These are phyloP conservation scores for Coptotermes formosanus DNA, from an alignment of 1,140 invertebrate genomes.

Conservation along the genomic window DNA sequence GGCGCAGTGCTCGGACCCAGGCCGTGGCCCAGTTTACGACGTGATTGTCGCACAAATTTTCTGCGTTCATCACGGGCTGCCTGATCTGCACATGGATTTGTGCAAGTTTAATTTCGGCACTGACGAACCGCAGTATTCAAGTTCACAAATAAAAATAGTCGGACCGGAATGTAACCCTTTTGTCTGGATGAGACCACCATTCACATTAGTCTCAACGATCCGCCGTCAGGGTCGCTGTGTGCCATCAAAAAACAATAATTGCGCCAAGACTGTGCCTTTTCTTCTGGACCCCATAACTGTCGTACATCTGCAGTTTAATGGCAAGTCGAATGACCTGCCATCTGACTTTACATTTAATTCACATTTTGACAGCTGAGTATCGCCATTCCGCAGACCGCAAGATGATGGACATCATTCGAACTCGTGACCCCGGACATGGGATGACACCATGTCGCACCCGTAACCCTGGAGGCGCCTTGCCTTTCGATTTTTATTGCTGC, in stretches of 20 bases:
- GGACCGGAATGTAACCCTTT: neutral
- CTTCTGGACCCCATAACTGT: neutral
- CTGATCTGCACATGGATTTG: no score
- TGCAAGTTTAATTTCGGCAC: neutral
- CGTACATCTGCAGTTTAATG: neutral
- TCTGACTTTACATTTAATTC: neutral
- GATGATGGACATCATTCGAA: neutral
- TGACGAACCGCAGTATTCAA: neutral
- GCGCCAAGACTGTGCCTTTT: neutral
- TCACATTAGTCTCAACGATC: neutral
- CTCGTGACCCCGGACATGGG: neutral
- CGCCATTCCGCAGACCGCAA: neutral
- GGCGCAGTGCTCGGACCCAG: no score
- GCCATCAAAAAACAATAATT: neutral
- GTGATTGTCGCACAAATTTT: no score
- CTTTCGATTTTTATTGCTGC: neutral
- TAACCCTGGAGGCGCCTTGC: neutral
- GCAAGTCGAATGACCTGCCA: neutral
- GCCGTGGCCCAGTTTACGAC: no score
- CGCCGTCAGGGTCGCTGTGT: neutral
- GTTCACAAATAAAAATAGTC: neutral
- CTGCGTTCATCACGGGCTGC: no score
- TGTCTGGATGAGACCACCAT: neutral
- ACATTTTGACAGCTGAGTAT: neutral
- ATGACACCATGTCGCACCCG: constrained; percentile 4